Evolutionary conservation across 2,888 invertebrate species (phyloP).

Genomic region (Sicus ferrugineus): DNA sequence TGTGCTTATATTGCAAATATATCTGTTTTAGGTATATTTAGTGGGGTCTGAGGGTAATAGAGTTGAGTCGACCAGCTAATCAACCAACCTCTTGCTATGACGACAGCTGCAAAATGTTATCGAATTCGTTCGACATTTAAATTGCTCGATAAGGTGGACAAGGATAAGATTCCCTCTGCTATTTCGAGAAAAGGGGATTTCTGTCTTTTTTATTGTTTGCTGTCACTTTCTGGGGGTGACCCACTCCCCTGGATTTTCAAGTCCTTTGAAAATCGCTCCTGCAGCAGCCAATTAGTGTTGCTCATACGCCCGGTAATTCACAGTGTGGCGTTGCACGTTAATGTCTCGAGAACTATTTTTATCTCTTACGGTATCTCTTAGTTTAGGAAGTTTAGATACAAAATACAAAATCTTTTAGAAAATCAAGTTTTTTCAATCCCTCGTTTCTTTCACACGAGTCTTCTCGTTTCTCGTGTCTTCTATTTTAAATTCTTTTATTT

Average conservation of each 20-base stretch:
- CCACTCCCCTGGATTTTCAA: neutral
- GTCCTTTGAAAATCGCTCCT: conserved; percentile 3
- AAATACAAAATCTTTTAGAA: conserved; percentile 35
- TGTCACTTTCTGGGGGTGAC: neutral
- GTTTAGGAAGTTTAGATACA: neutral
- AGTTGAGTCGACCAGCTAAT: neutral
- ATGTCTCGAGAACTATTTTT: conserved; percentile 36
- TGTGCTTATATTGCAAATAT: conserved; percentile 3
- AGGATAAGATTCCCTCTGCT: neutral
- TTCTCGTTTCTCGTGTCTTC: conserved; percentile 34
- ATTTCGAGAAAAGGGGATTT: too few relatives aligned
- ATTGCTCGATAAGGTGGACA: neutral
- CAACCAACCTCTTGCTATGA: conserved; percentile 53
- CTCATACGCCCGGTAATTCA: conserved; percentile 61
- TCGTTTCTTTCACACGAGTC: neutral
- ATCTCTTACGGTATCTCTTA: neutral
- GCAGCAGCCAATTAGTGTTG: conserved; percentile 40
- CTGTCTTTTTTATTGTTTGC: neutral
- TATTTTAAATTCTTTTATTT: conserved; percentile 43
- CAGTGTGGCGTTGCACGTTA: conserved; percentile 51
- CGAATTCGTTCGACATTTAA: neutral
- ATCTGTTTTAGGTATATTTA: conserved; percentile 10
- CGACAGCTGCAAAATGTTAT: conserved; percentile 44
- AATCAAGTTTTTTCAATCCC: conserved; percentile 5
- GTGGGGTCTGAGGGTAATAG: too few relatives aligned